phyloP scores from a whole-genome alignment of 1,140 invertebrate genomes.

The Nixonia krombeini region DNA sequence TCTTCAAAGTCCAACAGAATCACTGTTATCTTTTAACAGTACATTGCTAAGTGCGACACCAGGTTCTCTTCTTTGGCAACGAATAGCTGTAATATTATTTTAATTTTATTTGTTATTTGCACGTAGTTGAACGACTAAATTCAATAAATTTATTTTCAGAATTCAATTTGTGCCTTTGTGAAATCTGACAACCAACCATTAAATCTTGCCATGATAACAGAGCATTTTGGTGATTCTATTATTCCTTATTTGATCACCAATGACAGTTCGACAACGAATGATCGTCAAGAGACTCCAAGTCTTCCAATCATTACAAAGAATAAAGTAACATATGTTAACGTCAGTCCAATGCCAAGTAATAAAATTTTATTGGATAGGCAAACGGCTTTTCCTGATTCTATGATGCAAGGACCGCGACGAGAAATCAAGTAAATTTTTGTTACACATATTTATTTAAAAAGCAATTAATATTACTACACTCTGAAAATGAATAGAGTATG shows the following conservation, averaged over 20 bases:
- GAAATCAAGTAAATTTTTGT: constrained; percentile 67
- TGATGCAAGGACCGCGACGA: constrained; percentile 58
- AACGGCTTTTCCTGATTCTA: constrained; percentile 64
- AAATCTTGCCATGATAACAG: constrained; percentile 52
- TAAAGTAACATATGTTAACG: constrained; percentile 65
- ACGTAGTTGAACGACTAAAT: constrained; percentile 1
- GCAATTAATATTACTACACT: too few relatives aligned
- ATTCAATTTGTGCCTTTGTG: constrained; percentile 60
- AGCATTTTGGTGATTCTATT: constrained; percentile 67
- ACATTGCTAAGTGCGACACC: constrained; percentile 53
- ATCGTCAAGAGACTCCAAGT: constrained; percentile 35
- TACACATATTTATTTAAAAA: too few relatives aligned
- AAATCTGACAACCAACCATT: constrained; percentile 58
- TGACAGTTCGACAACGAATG: constrained; percentile 18
- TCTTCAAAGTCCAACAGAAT: constrained; percentile 54
- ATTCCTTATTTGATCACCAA: constrained; percentile 58
- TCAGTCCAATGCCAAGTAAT: constrained; percentile 47
- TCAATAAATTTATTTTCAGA: constrained; percentile 54
- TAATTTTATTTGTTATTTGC: constrained; percentile 18
- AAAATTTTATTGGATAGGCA: constrained; percentile 58
- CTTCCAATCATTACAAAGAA: constrained; percentile 66
- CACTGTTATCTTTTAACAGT: constrained; percentile 55
- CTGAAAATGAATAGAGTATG: too few relatives aligned
- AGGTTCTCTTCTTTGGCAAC: constrained; percentile 64
- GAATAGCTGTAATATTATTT: constrained; percentile 56